Base-by-base conservation (phyloP, 2,888 invertebrate species). In the Leucophenga montana region DNA sequence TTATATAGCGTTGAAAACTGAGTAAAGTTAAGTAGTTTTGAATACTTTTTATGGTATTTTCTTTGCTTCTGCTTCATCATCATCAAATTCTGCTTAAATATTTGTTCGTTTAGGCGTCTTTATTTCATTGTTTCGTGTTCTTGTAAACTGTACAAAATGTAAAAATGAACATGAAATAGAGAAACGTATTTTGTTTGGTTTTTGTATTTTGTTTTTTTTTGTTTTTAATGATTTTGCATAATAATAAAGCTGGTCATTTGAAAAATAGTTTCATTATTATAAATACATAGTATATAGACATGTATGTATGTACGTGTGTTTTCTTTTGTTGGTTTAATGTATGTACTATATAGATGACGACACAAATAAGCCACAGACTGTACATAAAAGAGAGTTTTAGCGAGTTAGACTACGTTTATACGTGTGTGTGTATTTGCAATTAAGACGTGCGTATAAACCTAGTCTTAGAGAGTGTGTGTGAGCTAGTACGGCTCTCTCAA, bases 301-400 rank as follows among this genome's bases (percentile, higher is more conserved):
- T 73, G 54, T 64, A 69, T 67, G 70, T 64, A 70, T 66, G 56
- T 70, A 67, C 53, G 27, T 73, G 67, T 59, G 66, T 39, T 33
- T 5, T 33, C 33, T 33, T 33, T 39, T 39, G 8, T 39, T 27
- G 27, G 27, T 70, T 56, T 71, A 75, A 67, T 70, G 61, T 69
- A 56, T 16, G 68, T 59, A n/a, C n/a, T n/a, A 65, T 72, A 66
- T 70, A 73, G 66, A 69, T 72, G 48, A 46, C 62, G 27, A 81
- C 81, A 81, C 79, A 81, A 81, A 80, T 82, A 81, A 81, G 81
- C 84, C 84, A 81, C 84, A 80, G 82, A 78, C 62, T 64, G 62
- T 64, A 64, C 62, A 64, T 46, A 64, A 64, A 44, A 39, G 39
- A 11, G 39, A 39, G 39, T 5, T 5, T 11, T 39, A 39, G 39